Evolutionary conservation across 2,888 invertebrate species (phyloP).

Genomic region (Cataglyphis rosenhaueri): DNA sequence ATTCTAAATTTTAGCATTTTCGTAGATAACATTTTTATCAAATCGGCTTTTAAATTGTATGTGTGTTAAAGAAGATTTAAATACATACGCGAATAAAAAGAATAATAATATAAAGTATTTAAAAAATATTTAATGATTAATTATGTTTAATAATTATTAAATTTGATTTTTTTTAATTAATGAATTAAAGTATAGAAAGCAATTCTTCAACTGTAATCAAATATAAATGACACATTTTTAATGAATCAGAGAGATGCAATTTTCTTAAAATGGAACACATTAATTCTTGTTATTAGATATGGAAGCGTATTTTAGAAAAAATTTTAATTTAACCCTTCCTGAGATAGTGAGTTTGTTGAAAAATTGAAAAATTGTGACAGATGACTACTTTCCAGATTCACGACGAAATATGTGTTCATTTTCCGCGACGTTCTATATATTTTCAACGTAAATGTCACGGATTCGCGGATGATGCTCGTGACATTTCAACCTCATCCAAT

Average conservation of each 20-base stretch:
- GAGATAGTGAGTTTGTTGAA: neutral
- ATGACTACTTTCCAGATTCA: neutral
- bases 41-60: neutral
- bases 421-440: neutral
- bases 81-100: neutral
- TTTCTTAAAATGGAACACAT: neutral
- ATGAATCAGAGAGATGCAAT: neutral
- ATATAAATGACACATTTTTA: neutral
- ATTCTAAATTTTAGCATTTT: neutral
- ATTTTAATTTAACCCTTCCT: neutral
- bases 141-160: neutral
- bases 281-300: neutral
- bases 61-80: neutral
- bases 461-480: slow-evolving; percentile 11
- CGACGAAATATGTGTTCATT: neutral
- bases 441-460: slow-evolving; percentile 13
- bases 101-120: neutral
- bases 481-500: slow-evolving; percentile 36
- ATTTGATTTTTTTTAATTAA: neutral
- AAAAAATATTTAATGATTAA: neutral
- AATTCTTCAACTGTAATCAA: neutral
- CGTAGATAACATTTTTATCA: neutral
- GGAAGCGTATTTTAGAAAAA: neutral
- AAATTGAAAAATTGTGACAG: neutral
- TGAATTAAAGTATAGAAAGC: neutral